Evolutionary conservation across 2,797 vertebrate species (phyloP).

Genomic region (Otolemur crassicaudatus): DNA sequence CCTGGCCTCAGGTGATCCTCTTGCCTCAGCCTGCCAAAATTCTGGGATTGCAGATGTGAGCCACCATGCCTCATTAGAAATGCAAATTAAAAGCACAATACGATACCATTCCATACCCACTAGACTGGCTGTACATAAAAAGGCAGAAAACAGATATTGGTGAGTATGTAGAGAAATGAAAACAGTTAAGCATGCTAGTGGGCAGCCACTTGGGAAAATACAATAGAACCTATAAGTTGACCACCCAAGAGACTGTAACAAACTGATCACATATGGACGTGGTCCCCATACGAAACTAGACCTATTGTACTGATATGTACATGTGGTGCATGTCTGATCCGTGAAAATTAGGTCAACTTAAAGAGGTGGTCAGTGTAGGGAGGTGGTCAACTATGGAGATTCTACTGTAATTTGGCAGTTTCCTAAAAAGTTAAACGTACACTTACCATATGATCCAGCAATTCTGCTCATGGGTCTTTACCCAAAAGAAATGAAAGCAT

Average conservation of each 20-base stretch:
- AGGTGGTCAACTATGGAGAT: no score
- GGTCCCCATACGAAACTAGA: no score
- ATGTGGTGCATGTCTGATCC: no score
- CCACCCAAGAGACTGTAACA: no score
- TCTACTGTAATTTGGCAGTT: neutral
- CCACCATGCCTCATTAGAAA: neutral
- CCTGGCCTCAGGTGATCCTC: neutral
- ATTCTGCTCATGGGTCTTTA: conserved; percentile 21
- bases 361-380: no score
- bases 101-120: neutral
- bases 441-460: neutral
- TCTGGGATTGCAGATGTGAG: neutral
- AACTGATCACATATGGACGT: no score
- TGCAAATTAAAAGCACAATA: neutral
- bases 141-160: neutral
- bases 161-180: neutral
- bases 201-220: neutral
- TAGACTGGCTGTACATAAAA: neutral
- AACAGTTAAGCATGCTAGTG: neutral
- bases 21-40: neutral
- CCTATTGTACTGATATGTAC: no score
- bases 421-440: neutral
- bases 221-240: no score
- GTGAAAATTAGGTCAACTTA: no score
- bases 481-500: conserved; percentile 8